Conservation (phyloP, 2,888 invertebrate genomes). For the Chaetogeoica ovagalla region DNA sequence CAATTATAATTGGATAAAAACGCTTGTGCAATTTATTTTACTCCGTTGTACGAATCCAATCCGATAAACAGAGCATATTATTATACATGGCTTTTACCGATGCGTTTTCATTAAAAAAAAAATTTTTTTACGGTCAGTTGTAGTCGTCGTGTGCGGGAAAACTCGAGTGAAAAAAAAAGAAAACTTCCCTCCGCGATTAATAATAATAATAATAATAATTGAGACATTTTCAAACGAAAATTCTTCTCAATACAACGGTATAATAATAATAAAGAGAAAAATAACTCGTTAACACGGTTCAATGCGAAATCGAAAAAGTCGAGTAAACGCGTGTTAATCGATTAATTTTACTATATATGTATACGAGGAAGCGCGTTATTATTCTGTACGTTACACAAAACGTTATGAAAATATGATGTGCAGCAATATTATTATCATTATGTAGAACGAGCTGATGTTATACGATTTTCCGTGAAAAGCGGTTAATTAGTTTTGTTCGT, state of each 20-base stretch:
- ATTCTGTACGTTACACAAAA: background rate
- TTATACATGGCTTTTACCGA: background rate
- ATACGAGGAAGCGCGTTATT: no score
- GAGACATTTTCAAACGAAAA: no score
- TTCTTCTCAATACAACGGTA: no score
- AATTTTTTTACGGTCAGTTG: background rate
- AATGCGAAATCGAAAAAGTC: no score
- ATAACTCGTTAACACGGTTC: no score
- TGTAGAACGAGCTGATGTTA: background rate
- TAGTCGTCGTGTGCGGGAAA: background rate
- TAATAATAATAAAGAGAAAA: no score
- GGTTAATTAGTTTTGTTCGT: background rate
- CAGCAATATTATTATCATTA: background rate
- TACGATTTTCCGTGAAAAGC: background rate
- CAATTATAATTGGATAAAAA: background rate
- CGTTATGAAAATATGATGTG: background rate
- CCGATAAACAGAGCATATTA: background rate
- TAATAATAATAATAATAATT: no score
- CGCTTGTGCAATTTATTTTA: background rate
- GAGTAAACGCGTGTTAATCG: no score
- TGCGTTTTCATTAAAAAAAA: constrained; percentile 34
- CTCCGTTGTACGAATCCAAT: background rate
- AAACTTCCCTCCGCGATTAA: background rate
- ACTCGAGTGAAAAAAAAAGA: background rate
- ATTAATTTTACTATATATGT: no score